These are phyloP conservation scores for Julus scandinavius DNA, from an alignment of 2,888 invertebrate genomes.

Conservation along the genomic window DNA sequence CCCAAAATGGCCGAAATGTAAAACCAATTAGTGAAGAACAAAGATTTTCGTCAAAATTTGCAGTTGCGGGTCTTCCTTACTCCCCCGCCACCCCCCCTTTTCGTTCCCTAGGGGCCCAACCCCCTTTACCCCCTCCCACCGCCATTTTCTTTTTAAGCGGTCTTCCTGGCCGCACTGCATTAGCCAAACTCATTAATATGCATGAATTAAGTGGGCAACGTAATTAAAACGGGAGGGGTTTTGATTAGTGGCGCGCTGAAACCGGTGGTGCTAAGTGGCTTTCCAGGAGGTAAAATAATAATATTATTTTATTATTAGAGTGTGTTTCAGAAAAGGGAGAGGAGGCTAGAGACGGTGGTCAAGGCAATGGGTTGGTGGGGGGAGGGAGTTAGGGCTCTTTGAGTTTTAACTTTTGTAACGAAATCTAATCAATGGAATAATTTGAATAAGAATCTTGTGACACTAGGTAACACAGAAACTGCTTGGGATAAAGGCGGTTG, in stretches of 20 bases:
- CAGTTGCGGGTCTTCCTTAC: neutral
- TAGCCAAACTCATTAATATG: conserved; percentile 33
- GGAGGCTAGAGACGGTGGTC: neutral
- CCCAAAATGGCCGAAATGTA: conserved; percentile 3
- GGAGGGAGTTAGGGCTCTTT: neutral
- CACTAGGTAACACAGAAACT: too few relatives aligned
- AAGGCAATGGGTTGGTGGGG: neutral
- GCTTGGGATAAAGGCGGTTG: too few relatives aligned
- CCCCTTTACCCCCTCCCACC: neutral
- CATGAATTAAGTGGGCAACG: conserved; percentile 33
- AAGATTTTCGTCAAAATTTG: conserved; percentile 7
- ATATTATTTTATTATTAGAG: conserved; percentile 17
- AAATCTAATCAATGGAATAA: neutral
- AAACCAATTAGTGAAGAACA: conserved; percentile 6
- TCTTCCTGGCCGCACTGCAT: conserved; percentile 33
- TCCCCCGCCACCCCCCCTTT: neutral
- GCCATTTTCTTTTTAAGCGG: conserved; percentile 33
- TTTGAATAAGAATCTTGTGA: too few relatives aligned
- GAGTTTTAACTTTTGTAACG: neutral
- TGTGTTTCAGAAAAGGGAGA: neutral
- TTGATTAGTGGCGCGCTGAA: conserved; percentile 24
- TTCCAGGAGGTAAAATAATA: conserved; percentile 26
- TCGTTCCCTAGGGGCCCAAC: neutral
- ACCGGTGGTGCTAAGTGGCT: conserved; percentile 26
- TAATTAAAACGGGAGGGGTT: conserved; percentile 33